Evolutionary conservation across 2,113 vertebrate species (phyloP), one percentile per base, ranked within the genome.

Genomic region (Marmota monax): DNA sequence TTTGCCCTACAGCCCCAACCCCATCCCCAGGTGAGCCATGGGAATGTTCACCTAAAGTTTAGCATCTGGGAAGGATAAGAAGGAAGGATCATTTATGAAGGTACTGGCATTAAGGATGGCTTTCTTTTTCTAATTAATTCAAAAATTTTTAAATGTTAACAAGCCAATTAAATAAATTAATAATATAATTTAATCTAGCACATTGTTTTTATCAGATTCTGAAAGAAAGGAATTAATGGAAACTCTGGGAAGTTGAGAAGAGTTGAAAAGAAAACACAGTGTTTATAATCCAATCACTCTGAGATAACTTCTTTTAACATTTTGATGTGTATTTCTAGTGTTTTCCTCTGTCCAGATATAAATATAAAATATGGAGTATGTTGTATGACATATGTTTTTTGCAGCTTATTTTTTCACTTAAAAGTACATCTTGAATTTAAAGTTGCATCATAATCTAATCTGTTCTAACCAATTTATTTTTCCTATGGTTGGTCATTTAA

Each of bases 361-460:
- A 61, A 95, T 69, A 93, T 39, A 56, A 61, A 95, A 63, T 82
- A 61, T 14, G 18, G 27, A 45, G 69, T 72, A 78, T 53, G 42
- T 69, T 92, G 34, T 23, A 4, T 16, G 83, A 89, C 7, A 70
- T 85, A 39, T 77, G 20, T 74, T 74, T 67, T 56, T 79, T 37
- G 56, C 39, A 76, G 63, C 1, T 56, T 96, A 87, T 48, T 84
- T 65, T 95, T 94, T 83, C 42, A 93, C 42, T 70, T 92, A 76
- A 70, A 89, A 63, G 42, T 90, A 11, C 86, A 39, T 78, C 17
- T 80, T 87, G 34, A 88, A 25, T 45, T 82, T 90, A 84, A 96
- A 85, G 27, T 18, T 82, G n/a, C 51, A 45, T 93, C 58, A 67
- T 84, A 63, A 63, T 63, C 23, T 63, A 87, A 73, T 80, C 18